Evolutionary conservation across 2,888 invertebrate species (phyloP), one percentile per base, ranked within the genome.

Genomic region (Neelides folsomi): DNA sequence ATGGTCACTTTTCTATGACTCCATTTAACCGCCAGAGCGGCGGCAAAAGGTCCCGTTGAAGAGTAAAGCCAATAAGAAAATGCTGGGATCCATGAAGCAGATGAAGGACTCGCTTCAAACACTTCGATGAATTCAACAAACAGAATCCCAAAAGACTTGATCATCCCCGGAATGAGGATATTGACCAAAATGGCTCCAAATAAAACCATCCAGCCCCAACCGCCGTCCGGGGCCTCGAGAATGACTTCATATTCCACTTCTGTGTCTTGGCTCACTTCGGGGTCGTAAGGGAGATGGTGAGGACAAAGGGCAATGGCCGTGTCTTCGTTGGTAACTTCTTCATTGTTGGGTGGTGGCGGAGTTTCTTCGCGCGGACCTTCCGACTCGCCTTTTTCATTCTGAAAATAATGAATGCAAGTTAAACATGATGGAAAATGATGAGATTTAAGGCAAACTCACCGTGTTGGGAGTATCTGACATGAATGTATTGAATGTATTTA

Each of bases 31-130:
- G 87, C 86, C 48, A 89, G 72, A 61, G 87, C 81, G 65, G 87
- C 87, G 9, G 88, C 86, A 40, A 89, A 67, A 12, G 89, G 89
- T 65, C 88, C 87, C 68, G 87, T 75, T 61, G 87, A 87, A 70
- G 86, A 87, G 75, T 87, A 88, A 3, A 88, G 75, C 70, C 87
- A 88, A 69, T 88, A 88, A 67, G 87, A 87, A 7, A 88, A 70
- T 0, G 87, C 85, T n/a, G 86, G 86, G 63, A 88, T 85, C 59
- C 59, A 57, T 0, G 85, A 80, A 0, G 86, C 84, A 8, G 80
- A 77, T 0, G 83, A 76, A 1, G 82, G 78, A 2, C 82, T 77
- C 0, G 84, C 77, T 4, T 84, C 69, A 68, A 87, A 88, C 16
- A 82, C 83, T 62, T 84, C 82, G 54, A 83, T 73, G 70, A 88